These are phyloP conservation scores for Ceyx melanurus DNA, from an alignment of 2,113 vertebrate genomes.

Conservation along the genomic window DNA sequence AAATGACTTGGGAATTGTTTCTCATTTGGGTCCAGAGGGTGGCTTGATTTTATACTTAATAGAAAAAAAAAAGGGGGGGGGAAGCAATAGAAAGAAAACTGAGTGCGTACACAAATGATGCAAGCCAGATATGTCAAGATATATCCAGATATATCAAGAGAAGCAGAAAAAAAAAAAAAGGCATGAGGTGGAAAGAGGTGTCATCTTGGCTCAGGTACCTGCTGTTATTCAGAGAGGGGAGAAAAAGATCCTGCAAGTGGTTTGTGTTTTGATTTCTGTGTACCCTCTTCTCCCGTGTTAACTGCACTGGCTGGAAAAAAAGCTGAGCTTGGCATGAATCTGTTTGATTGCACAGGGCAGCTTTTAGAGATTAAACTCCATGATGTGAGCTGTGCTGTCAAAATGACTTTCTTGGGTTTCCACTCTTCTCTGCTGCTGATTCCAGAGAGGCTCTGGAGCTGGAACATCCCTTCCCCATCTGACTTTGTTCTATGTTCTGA, in stretches of 20 bases:
- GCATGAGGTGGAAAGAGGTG: too few relatives aligned
- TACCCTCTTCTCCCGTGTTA: not conserved
- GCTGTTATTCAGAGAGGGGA: not conserved
- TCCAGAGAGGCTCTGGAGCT: not conserved
- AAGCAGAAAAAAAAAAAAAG: too few relatives aligned
- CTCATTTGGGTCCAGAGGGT: not conserved
- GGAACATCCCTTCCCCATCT: not conserved
- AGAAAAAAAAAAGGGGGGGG: not conserved
- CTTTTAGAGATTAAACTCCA: not conserved
- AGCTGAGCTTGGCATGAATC: not conserved
- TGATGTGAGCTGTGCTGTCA: not conserved
- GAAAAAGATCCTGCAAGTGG: not conserved
- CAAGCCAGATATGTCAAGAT: not conserved
- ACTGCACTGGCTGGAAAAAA: not conserved
- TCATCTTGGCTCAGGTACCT: not conserved
- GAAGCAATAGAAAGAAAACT: not conserved
- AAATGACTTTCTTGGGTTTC: not conserved
- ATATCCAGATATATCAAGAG: too few relatives aligned
- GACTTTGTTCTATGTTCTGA: not conserved
- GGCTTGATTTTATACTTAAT: not conserved
- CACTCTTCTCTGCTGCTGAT: accelerated
- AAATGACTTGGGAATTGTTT: not conserved
- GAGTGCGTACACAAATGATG: too few relatives aligned
- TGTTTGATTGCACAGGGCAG: not conserved
- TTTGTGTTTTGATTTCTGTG: not conserved